Conservation (phyloP, 2,888 invertebrate genomes). For the Pachycephus smyrnensis region DNA sequence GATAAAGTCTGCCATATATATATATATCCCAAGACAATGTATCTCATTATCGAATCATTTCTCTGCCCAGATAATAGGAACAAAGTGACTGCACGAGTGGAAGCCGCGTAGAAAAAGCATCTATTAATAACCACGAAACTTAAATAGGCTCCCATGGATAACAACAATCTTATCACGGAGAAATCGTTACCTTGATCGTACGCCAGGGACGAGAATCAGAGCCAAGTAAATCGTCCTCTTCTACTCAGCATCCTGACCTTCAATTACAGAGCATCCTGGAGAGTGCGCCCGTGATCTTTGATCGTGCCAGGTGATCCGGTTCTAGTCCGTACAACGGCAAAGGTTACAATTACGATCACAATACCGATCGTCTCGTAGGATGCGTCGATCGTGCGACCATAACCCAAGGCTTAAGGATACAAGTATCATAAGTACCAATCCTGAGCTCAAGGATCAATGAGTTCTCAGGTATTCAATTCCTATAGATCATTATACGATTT, state of each 20-base stretch:
- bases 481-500: not conserved
- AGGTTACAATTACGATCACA: constrained; percentile 56
- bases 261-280: constrained; percentile 25
- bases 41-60: not conserved
- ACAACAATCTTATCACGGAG: not conserved
- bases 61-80: not conserved
- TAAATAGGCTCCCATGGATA: not conserved
- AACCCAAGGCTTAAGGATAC: not conserved
- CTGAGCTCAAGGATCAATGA: not conserved
- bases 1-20: not conserved
- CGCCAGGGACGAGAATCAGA: not conserved
- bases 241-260: not conserved
- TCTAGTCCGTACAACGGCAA: constrained; percentile 39
- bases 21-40: not conserved
- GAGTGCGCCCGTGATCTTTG: constrained; percentile 52
- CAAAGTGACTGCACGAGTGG: not conserved
- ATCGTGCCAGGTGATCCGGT: constrained; percentile 55
- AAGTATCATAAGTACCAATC: not conserved
- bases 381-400: not conserved
- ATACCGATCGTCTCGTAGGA: constrained; percentile 28
- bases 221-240: not conserved
- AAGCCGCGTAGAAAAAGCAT: not conserved
- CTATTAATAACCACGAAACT: not conserved
- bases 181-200: not conserved
- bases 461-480: not conserved